A percentile compares a stretch with the other conserved stretches of the same genome.
Evolutionary conservation across 2,797 vertebrate genomes (phyloP).

Genomic region (Cynodonichthys magdalenae): DNA sequence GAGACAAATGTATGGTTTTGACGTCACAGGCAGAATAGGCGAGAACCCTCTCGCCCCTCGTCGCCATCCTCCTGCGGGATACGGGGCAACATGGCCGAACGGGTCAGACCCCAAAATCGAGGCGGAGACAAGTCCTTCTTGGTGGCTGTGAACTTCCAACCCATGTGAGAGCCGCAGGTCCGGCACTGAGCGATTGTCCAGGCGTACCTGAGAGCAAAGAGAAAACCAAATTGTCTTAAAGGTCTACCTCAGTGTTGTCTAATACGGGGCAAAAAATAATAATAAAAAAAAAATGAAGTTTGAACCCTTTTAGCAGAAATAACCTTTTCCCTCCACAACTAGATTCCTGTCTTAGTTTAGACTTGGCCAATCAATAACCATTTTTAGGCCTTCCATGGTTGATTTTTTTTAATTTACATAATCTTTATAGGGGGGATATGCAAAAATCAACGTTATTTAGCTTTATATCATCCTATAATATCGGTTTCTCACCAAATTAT

Average conservation of each 20-base stretch:
- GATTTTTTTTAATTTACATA: no score
- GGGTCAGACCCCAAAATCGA: conserved; percentile 96
- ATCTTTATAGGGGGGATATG: no score
- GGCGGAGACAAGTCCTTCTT: conserved; percentile 94
- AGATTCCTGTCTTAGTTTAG: no score
- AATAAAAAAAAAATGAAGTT: no score
- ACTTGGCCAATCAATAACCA: no score
- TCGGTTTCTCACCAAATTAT: no score
- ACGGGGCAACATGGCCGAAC: conserved; percentile 93
- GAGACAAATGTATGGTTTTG: neutral
- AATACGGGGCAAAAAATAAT: neutral
- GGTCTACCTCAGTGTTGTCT: neutral
- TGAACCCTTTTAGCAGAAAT: no score
- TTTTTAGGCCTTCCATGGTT: no score
- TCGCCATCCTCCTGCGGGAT: conserved; percentile 88
- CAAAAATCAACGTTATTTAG: no score
- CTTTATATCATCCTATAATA: no score
- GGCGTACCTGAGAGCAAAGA: conserved; percentile 84
- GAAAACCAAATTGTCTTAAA: neutral
- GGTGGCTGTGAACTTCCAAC: conserved; percentile 97
- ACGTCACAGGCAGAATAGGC: conserved; percentile 89
- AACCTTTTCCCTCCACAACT: no score
- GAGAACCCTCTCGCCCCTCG: conserved; percentile 80
- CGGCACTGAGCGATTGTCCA: conserved; percentile 97
- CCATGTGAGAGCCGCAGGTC: conserved; percentile 92